Evolutionary conservation across 2,113 vertebrate species (phyloP).

Genomic region (Phodopus roborovskii): DNA sequence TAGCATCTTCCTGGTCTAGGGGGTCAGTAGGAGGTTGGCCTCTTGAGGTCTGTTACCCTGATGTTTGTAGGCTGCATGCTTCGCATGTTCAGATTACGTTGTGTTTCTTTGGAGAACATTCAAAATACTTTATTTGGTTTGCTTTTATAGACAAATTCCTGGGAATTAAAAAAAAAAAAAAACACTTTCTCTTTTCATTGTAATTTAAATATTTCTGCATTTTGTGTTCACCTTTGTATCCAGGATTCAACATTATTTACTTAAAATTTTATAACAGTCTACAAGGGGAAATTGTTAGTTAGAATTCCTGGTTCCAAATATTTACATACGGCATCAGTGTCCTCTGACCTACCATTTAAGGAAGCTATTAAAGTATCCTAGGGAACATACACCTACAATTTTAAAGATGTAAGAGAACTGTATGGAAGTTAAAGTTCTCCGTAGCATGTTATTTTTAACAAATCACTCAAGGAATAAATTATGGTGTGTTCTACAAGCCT

Average conservation of each 20-base stretch:
- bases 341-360: constrained; percentile 78
- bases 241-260: constrained; percentile 82
- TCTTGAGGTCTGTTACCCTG: neutral
- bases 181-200: constrained; percentile 62
- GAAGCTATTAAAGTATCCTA: constrained; percentile 71
- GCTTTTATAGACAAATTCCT: constrained; percentile 50
- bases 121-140: constrained; percentile 71
- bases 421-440: constrained; percentile 2
- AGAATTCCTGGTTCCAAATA: constrained; percentile 77
- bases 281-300: constrained; percentile 80
- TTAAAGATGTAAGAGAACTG: constrained; percentile 46
- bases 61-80: neutral
- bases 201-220: constrained; percentile 82
- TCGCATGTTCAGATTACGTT: neutral
- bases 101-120: constrained; percentile 25
- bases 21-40: neutral
- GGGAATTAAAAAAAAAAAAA: constrained; percentile 34
- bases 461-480: neutral
- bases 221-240: constrained; percentile 82
- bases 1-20: neutral
- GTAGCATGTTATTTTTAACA: neutral
- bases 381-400: constrained; percentile 46
- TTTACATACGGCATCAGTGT: constrained; percentile 75
- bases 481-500: neutral
- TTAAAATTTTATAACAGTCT: constrained; percentile 81